phyloP scores from a whole-genome alignment of 2,888 invertebrate species.

The Eilema griseolum region DNA sequence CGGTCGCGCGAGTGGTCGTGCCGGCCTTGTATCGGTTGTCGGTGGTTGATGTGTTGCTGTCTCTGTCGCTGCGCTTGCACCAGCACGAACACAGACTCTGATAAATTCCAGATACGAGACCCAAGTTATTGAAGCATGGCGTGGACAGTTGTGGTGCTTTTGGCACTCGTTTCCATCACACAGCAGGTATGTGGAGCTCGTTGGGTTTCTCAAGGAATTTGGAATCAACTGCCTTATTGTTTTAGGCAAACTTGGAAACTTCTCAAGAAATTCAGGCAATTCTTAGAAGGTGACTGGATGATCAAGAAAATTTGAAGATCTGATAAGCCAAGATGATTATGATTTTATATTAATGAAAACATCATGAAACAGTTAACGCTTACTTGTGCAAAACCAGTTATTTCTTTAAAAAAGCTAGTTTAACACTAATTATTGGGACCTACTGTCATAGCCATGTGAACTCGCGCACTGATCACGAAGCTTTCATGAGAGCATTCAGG shows the following conservation, averaged over 20 bases:
- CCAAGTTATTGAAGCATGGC: constrained; percentile 15
- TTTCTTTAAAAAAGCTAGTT: not conserved
- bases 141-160: constrained; percentile 40
- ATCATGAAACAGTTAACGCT: not conserved
- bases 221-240: not conserved
- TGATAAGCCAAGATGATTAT: not conserved
- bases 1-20: constrained; percentile 68
- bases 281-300: not conserved
- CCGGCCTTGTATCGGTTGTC: constrained; percentile 56
- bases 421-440: not conserved
- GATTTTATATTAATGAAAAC: no score
- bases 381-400: not conserved
- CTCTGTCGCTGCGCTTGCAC: constrained; percentile 54
- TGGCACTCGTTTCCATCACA: constrained; percentile 50
- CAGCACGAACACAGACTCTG: constrained; percentile 26
- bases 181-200: constrained; percentile 32
- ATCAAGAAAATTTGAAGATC: not conserved
- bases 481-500: not conserved
- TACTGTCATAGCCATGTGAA: not conserved
- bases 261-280: not conserved
- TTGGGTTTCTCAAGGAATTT: not conserved
- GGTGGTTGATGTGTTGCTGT: constrained; percentile 66
- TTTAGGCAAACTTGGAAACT: not conserved
- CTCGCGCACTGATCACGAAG: not conserved
- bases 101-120: not conserved